A percentile compares a stretch with the other conserved stretches of the same genome.
These are phyloP conservation scores for Chaenogobius annularis DNA, from an alignment of 2,113 vertebrate species.

Conservation along the genomic window DNA sequence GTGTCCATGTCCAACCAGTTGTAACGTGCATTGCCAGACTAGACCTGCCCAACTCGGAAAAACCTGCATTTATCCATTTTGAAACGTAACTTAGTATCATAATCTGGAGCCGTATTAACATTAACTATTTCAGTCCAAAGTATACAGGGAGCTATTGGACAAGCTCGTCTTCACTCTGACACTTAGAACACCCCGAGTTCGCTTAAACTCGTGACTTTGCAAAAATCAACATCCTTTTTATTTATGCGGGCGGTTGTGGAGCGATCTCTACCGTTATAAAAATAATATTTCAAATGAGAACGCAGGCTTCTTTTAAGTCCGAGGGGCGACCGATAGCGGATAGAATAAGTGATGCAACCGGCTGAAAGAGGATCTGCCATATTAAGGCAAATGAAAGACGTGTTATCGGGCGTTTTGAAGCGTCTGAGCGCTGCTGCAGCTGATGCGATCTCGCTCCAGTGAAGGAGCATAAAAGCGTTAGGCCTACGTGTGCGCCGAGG, in stretches of 20 bases:
- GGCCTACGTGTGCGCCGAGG: constrained; percentile 41
- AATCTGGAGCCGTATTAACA: not conserved
- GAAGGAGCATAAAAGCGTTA: constrained; percentile 61
- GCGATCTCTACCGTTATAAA: not conserved
- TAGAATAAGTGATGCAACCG: constrained; percentile 82
- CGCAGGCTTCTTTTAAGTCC: constrained; percentile 51
- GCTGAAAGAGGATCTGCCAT: constrained; percentile 71
- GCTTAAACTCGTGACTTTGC: not conserved
- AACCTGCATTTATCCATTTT: not conserved
- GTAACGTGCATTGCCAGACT: constrained; percentile 27
- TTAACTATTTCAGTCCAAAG: not conserved
- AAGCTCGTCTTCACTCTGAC: not conserved
- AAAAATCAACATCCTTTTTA: not conserved
- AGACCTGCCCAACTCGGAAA: constrained; percentile 7
- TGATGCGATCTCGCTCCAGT: constrained; percentile 66
- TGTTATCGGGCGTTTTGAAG: constrained; percentile 57
- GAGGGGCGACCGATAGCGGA: constrained; percentile 55
- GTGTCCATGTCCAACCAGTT: constrained; percentile 44
- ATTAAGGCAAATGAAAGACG: constrained; percentile 65
- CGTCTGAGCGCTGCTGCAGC: constrained; percentile 43
- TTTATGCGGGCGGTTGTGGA: not conserved
- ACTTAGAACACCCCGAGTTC: not conserved
- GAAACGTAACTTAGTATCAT: not conserved
- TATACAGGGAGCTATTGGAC: not conserved
- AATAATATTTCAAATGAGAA: not conserved